Conservation (phyloP, 2,113 vertebrate genomes). For the Glaucidium brasilianum region DNA sequence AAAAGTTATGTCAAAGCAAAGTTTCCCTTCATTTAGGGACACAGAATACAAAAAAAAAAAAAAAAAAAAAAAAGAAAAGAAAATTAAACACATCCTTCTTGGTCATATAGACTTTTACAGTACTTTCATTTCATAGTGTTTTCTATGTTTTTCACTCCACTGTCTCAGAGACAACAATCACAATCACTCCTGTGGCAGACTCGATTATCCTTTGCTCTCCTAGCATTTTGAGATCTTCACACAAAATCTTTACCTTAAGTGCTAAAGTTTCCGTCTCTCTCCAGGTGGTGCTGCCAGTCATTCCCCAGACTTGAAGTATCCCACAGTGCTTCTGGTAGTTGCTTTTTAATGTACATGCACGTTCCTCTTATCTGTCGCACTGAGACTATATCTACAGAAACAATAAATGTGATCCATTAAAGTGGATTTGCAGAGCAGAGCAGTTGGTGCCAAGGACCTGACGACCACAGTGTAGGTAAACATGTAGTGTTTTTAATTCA, state of each 20-base stretch:
- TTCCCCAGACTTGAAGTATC: neutral
- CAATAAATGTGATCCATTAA: neutral
- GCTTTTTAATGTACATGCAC: neutral
- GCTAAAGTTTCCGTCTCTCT: neutral
- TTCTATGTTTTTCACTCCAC: neutral
- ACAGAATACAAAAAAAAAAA: neutral
- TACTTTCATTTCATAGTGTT: neutral
- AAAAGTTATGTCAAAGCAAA: neutral
- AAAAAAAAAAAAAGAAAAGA: neutral
- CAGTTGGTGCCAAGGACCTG: neutral
- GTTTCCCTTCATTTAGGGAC: neutral
- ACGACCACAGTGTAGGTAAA: neutral
- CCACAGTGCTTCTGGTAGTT: neutral
- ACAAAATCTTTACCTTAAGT: conserved; percentile 4
- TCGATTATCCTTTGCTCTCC: neutral
- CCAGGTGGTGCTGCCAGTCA: conserved; percentile 22
- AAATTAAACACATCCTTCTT: neutral
- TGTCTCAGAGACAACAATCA: neutral
- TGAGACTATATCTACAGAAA: neutral
- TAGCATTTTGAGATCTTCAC: neutral
- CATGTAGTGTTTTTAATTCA: neutral
- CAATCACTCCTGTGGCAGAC: neutral
- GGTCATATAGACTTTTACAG: neutral
- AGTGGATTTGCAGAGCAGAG: neutral
- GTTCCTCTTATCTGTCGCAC: neutral